Base-by-base conservation (phyloP, 2,888 invertebrate species). In the Portevinia maculata region DNA sequence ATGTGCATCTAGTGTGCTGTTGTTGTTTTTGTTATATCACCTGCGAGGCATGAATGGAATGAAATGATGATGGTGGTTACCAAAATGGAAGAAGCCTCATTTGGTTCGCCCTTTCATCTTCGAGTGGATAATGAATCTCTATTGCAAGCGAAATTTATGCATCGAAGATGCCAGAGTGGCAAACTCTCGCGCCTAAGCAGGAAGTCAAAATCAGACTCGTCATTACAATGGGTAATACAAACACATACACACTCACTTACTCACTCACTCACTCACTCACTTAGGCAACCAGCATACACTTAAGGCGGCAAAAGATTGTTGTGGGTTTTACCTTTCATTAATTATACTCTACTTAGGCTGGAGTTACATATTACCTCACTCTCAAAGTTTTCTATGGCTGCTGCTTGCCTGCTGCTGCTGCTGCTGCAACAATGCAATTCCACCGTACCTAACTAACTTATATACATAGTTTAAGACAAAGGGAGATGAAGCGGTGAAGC, bases 261-360 rank as follows among this genome's bases (percentile, higher is more conserved):
- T 44, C 52, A 53, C n/a, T 11, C 44, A 9, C n/a, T n/a, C n/a
- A n/a, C n/a, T n/a, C 44, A 44, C 44, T 44, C 44, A n/a, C 44
- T 21, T 44, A 44, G 44, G 9, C 44, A 44, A 52, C 44, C 46
- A 44, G 53, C 73, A 55, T 53, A 75, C 69, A 74, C 79, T 79
- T 55, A 62, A 70, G 78, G 81, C 65, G 21, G 44, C 19, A 71
- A 57, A 46, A 70, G 50, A 70, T 57, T 76, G 76, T 76, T 83
- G 81, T 83, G 65, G 81, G 81, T 76, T 75, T 84, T 85, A 79
- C 79, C 84, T 81, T 84, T 84, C 85, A 85, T 85, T 85, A 85
- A 85, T 85, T 85, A 85, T 78, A 81, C 84, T 85, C 84, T 78
- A 81, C 81, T 84, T 81, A 83, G 79, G 67, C 62, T 69, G 57